These are phyloP conservation scores for Pseudococcus viburni DNA, from an alignment of 2,888 invertebrate genomes.

Conservation along the genomic window DNA sequence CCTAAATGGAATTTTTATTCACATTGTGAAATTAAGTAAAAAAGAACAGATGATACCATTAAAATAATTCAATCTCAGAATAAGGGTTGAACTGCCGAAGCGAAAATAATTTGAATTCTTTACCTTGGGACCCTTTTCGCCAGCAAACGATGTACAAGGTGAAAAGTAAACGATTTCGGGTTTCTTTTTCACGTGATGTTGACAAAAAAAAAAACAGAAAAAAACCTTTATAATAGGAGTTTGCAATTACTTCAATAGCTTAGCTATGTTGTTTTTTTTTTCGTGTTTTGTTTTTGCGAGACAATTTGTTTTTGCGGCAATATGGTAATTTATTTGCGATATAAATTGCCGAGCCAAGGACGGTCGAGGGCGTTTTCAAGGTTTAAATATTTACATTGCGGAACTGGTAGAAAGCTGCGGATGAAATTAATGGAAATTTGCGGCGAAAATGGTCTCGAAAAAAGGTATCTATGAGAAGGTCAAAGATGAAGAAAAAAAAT, in stretches of 20 bases:
- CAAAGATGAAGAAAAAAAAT: no score
- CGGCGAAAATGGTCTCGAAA: no score
- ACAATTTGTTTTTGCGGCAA: neutral
- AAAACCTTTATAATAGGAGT: neutral
- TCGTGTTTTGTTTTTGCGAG: neutral
- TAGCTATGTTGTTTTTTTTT: neutral
- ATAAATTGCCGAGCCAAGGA: neutral
- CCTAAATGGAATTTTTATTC: conserved; percentile 46
- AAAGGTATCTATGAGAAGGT: no score
- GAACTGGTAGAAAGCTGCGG: no score
- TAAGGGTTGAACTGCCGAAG: neutral
- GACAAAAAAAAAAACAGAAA: neutral
- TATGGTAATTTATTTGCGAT: neutral
- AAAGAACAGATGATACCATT: conserved; percentile 43
- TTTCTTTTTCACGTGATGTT: conserved; percentile 6
- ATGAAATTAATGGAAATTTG: no score
- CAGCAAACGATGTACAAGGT: neutral
- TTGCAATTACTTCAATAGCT: neutral
- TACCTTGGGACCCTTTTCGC: conserved; percentile 15
- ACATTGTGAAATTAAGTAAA: conserved; percentile 25
- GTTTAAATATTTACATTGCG: no score
- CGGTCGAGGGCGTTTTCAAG: no score
- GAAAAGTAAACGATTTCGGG: neutral
- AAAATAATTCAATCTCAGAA: conserved; percentile 34
- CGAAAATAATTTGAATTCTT: conserved; percentile 36